Evolutionary conservation across 2,888 invertebrate genomes (phyloP), one percentile per base, ranked within the genome.

Genomic region (Drosophila demipolita): DNA sequence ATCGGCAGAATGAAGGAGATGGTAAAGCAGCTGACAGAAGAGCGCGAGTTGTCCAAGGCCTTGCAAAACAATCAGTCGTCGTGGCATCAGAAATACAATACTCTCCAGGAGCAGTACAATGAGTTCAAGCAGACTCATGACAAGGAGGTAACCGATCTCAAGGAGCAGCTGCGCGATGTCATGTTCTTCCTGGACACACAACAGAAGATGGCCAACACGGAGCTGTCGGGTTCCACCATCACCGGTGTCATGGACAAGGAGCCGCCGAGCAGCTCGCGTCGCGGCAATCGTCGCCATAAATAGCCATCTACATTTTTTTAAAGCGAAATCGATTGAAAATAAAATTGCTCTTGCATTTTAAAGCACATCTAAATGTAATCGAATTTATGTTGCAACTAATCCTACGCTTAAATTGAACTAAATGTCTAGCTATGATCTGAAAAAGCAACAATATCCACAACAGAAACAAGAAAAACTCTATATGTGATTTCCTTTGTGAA

Each of bases 101-200:
- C 93, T 29, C 87, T 96, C 20, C 95, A 96, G 80, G 93, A 94
- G 65, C 94, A 94, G 64, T 93, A 92, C 76, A 93, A 93, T 66
- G 93, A 91, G 12, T 95, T 94, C 74, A 94, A 95, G 68, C 90
- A 93, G 52, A 95, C 97, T 94, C 94, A 94, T 78, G 94, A 95
- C 64, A 89, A 93, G 54, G 96, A 98, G 95, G 94, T 98, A n/a
- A 82, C 93, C 0, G 98, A 98, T 26, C 94, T 99, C 36, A 96
- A 96, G 80, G 99, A 99, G 87, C 98, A 99, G 94, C 94, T 99
- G 11, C 95, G 97, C 40, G 99, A 99, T 94, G 95, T 99, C 57
- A 98, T 99, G 98, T 98, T 99, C 94, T 99, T 97, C 92, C 95
- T 99, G 86, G 98, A 99, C 82, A 99, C 98, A 1, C 97, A 97